A percentile compares a stretch with the other conserved stretches of the same genome.
Conservation (phyloP, 37 sponge, comb jelly and placozoan species). For the Lycopodina hypogea region DNA sequence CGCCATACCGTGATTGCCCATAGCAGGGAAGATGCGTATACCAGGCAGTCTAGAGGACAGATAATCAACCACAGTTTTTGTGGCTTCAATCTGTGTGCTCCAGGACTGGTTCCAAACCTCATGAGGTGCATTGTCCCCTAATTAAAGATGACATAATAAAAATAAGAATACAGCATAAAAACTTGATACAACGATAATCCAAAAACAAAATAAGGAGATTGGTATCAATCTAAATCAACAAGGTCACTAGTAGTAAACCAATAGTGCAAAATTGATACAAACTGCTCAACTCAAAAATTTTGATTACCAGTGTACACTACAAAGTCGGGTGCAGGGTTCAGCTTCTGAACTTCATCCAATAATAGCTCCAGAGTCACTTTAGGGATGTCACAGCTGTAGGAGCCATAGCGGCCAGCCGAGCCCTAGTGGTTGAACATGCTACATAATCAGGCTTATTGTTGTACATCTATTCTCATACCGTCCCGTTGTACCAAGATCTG, state of each 20-base stretch:
- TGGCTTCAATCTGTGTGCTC: conserved; percentile 38
- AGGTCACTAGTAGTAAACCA: too few species aligned
- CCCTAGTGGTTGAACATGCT: conserved; percentile 23
- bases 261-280: too few species aligned
- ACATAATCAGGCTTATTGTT: not conserved
- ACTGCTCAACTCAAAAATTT: too few species aligned
- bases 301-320: conserved; percentile 61
- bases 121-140: conserved; percentile 85
- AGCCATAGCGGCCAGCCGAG: conserved; percentile 73
- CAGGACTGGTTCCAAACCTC: conserved; percentile 77
- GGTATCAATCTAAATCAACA: too few species aligned
- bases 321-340: conserved; percentile 65
- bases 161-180: not conserved
- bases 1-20: conserved; percentile 77
- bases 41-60: conserved; percentile 40
- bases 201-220: too few species aligned
- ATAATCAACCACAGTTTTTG: conserved; percentile 50
- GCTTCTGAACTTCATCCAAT: conserved; percentile 22
- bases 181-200: not conserved
- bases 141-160: not conserved
- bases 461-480: conserved; percentile 14
- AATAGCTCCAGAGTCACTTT: conserved; percentile 55
- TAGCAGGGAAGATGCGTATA: conserved; percentile 72
- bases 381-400: conserved; percentile 70
- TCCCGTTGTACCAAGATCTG: conserved; percentile 52